Percentiles rank a stretch among this genome's conserved stretches.
phyloP scores from a whole-genome alignment of 2,113 vertebrate species.

The Scophthalmus maximus region DNA sequence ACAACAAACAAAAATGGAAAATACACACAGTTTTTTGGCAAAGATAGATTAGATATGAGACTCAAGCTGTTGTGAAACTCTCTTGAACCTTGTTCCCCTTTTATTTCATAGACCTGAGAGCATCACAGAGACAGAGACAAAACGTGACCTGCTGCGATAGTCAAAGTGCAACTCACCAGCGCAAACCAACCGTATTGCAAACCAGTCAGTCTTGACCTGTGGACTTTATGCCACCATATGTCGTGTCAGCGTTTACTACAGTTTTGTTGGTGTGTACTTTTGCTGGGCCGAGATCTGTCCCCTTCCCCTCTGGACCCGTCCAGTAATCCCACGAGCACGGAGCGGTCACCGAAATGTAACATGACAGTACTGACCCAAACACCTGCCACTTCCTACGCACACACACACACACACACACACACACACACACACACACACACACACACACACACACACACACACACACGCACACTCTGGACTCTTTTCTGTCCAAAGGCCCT shows the following conservation, averaged over 20 bases:
- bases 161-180: not conserved
- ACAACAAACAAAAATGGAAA: not conserved
- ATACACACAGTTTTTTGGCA: not conserved
- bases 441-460: constrained; percentile 37
- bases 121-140: too few relatives aligned
- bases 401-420: constrained; percentile 29
- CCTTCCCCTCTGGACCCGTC: constrained; percentile 19
- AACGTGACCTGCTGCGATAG: too few relatives aligned
- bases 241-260: too few relatives aligned
- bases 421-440: constrained; percentile 39
- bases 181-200: not conserved
- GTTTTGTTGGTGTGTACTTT: constrained; percentile 7
- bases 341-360: constrained; percentile 67
- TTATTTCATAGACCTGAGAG: too few relatives aligned
- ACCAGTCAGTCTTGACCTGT: not conserved
- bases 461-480: constrained; percentile 41
- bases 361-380: constrained; percentile 78
- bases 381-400: constrained; percentile 72
- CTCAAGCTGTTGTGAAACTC: too few relatives aligned
- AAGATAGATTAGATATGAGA: not conserved
- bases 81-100: too few relatives aligned
- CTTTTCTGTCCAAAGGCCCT: constrained; percentile 65
- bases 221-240: not conserved
- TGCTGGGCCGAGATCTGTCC: constrained; percentile 11
- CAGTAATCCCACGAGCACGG: constrained; percentile 58